Base-by-base conservation (phyloP, 2,113 vertebrate genomes). In the Colistium nudipinnis region DNA sequence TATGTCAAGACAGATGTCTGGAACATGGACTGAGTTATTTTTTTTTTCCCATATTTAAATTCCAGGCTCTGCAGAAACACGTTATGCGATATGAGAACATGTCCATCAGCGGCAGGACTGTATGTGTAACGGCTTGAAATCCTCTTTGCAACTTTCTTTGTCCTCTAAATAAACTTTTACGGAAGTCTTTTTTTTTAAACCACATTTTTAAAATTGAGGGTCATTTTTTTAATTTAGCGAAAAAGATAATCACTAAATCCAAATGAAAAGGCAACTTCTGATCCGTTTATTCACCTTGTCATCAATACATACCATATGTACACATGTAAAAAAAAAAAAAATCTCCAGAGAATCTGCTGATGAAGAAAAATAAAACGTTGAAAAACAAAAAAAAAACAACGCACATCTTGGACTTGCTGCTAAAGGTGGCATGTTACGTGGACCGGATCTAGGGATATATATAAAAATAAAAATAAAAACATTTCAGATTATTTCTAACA, bases 201-300 rank as follows among this genome's bases (percentile, higher is more conserved):
- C n/a, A n/a, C n/a, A n/a, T n/a, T n/a, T n/a, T n/a, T n/a, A n/a
- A n/a, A n/a, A n/a, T n/a, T n/a, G n/a, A n/a, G n/a, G n/a, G n/a
- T n/a, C n/a, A n/a, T n/a, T 33, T 6, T 33, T 33, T 33, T 9
- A 33, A 9, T 9, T 33, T 43, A 43, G 17, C 17, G 19, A 43
- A 11, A 31, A n/a, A 55, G 27, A 2, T n/a, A 3, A 41, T n/a
- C 3, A 33, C 44, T 12, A 10, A 1, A 53, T 5, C 30, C 24
- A 24, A 30, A 0, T 81, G 52, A 88, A 90, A 90, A 90, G 78
- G 74, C 74, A 84, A 81, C 56, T 80, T 68, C 63, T 19, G 60
- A 74, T 69, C 43, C 12, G 64, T 90, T 91, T 88, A 90, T 92
- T 90, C 41, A 80, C 62, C 62, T 60, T 55, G 35, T 54, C 69